Conservation (phyloP, 2,888 invertebrate genomes). For the Cotesia congregata region DNA sequence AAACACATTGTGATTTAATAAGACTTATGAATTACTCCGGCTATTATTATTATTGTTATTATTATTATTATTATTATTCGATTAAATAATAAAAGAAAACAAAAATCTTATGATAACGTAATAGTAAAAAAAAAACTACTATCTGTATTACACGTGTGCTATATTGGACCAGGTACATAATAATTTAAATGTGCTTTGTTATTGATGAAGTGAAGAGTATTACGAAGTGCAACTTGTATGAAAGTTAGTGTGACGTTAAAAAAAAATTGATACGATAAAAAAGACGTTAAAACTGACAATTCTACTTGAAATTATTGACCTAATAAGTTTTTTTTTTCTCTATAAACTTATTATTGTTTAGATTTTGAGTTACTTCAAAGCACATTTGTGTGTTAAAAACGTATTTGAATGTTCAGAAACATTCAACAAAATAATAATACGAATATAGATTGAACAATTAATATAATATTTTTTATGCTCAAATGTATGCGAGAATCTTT, state of each 20-base stretch:
- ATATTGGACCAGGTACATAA: conserved; percentile 61
- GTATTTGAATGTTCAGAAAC: conserved; percentile 8
- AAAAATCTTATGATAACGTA: conserved; percentile 48
- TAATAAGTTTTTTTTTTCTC: conserved; percentile 25
- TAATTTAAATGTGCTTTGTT: conserved; percentile 57
- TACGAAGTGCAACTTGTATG: conserved; percentile 37
- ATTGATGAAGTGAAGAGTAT: conserved; percentile 46
- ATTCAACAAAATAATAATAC: conserved; percentile 10
- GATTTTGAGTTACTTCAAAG: conserved; percentile 17
- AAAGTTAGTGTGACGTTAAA: conserved; percentile 40
- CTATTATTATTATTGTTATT: conserved; percentile 52
- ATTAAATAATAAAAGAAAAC: conserved; percentile 34
- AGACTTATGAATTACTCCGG: conserved; percentile 50
- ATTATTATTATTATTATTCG: too few relatives aligned
- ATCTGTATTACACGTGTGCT: conserved; percentile 62
- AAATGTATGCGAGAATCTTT: conserved; percentile 35
- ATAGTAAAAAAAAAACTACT: conserved; percentile 44
- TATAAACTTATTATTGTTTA: conserved; percentile 12
- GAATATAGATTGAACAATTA: conserved; percentile 30
- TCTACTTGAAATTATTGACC: conserved; percentile 29
- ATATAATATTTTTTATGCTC: conserved; percentile 47
- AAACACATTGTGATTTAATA: conserved; percentile 52
- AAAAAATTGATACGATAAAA: neutral
- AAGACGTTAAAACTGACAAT: conserved; percentile 3
- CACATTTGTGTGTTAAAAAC: neutral